Conservation (phyloP, 1,140 invertebrate species). For the Drosophila truncata region DNA sequence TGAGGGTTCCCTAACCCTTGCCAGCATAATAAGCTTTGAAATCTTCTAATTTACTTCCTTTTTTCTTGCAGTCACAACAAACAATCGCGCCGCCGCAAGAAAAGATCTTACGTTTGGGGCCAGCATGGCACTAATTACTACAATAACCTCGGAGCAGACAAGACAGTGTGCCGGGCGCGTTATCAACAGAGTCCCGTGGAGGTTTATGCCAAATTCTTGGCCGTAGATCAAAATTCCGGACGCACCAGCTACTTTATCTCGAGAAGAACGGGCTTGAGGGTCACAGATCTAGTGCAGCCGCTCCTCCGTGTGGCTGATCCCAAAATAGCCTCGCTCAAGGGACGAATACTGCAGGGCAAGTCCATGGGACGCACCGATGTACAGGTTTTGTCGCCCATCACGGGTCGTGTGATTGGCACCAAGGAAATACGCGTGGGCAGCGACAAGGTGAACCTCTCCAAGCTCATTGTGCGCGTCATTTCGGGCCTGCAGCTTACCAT, state of each 20-base stretch:
- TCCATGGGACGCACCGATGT: constrained; percentile 96
- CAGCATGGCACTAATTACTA: constrained; percentile 85
- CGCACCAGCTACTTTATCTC: constrained; percentile 96
- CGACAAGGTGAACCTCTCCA: constrained; percentile 94
- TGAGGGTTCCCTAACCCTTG: too few species aligned
- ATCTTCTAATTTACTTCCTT: not conserved
- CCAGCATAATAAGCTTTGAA: not conserved
- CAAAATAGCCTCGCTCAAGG: constrained; percentile 93
- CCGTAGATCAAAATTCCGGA: constrained; percentile 96
- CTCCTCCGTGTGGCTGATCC: constrained; percentile 95
- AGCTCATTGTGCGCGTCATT: constrained; percentile 94
- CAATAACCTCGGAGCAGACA: constrained; percentile 87
- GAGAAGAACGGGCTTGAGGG: constrained; percentile 93
- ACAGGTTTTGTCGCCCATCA: constrained; percentile 96
- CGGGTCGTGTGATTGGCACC: constrained; percentile 95
- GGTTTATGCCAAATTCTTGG: constrained; percentile 95
- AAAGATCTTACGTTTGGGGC: constrained; percentile 87
- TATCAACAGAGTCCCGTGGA: constrained; percentile 97
- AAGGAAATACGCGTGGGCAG: constrained; percentile 96
- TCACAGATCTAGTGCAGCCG: constrained; percentile 95
- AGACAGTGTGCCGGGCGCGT: constrained; percentile 90
- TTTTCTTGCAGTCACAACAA: constrained; percentile 72
- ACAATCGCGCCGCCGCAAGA: constrained; percentile 86
- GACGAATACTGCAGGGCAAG: constrained; percentile 94
- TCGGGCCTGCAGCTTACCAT: constrained; percentile 96